Evolutionary conservation across 2,888 invertebrate species (phyloP), one percentile per base, ranked within the genome.

Genomic region (Timema cristinae): DNA sequence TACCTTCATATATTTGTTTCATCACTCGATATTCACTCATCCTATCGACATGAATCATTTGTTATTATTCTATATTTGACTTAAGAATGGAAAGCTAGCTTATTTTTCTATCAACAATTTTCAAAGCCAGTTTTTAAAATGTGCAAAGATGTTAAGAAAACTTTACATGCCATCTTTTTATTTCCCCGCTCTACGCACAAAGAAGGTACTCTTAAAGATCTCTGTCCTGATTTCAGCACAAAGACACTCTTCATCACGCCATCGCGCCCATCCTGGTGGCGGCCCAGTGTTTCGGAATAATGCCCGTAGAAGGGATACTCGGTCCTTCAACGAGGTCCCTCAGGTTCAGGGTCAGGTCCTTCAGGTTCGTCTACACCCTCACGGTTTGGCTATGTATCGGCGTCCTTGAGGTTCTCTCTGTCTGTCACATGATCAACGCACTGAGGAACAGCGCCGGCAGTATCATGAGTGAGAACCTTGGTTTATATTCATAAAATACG

Each of bases 221-320:
- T 32, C 32, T 32, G 32, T 32, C 32, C 4, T 32, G 32, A 32
- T 32, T 32, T 32, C 32, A 63, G 16, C 47, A 63, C 6, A 47
- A 51, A 16, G 54, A 47, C 32, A n/a, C 47, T 10, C 54, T 82
- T 74, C 80, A 82, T 67, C 75, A 78, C 51, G 80, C 81, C 5
- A 78, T 81, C 7, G 75, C 79, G 0, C 76, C 77, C 0, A 76
- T 79, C 70, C 75, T 82, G 66, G 70, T 73, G 5, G n/a, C 79
- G 9, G 81, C 82, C 5, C 82, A 82, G 76, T 75, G 78, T 70
- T 82, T 82, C 61, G 82, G 82, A 6, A 8, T 82, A 1, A 75
- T 82, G 32, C 82, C 82, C 0, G 72, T 82, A 6, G 67, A 71
- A 2, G 79, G 79, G 4, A 73, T 82, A 13, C 75, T 78, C 7